Conservation (phyloP, 2,888 invertebrate genomes). For the Oscheius sp. region DNA sequence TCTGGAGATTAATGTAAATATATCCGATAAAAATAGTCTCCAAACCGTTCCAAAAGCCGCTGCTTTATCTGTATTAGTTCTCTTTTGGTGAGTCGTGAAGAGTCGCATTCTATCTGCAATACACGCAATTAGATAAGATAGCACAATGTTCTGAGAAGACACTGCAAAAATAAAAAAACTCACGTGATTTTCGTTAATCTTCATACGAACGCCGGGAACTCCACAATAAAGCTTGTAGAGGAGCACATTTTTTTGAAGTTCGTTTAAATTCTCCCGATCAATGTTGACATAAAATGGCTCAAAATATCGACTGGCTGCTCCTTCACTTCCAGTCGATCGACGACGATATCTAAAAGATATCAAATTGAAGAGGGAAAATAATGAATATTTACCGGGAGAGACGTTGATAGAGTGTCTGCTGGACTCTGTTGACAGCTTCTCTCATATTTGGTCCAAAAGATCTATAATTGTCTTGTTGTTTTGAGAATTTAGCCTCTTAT, state of each 20-base stretch:
- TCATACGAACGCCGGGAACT: slow-evolving; percentile 20
- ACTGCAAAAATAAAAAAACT: not conserved
- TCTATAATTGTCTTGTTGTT: no score
- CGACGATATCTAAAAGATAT: not conserved
- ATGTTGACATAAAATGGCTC: slow-evolving; percentile 18
- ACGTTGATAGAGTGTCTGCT: slow-evolving; percentile 1
- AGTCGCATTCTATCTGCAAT: slow-evolving; percentile 27
- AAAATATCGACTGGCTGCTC: not conserved
- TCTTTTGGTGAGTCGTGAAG: slow-evolving; percentile 11
- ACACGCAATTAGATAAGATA: slow-evolving; percentile 12
- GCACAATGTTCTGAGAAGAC: no score
- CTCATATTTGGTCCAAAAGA: slow-evolving; percentile 18
- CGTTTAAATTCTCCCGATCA: slow-evolving; percentile 8
- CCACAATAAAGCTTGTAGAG: slow-evolving; percentile 21
- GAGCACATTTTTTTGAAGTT: slow-evolving; percentile 14
- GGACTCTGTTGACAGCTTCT: slow-evolving; percentile 1
- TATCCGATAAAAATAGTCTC: not conserved
- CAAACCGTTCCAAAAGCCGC: slow-evolving; percentile 2
- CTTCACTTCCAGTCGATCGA: slow-evolving; percentile 18
- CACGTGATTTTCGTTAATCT: not conserved
- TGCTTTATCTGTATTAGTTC: slow-evolving; percentile 3
- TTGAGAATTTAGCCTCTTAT: no score
- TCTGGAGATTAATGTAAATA: not conserved
- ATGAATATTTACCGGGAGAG: not conserved
- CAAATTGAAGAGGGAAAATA: not conserved